Conservation (phyloP, 1,140 invertebrate species). For the Apocrypta bakeri region DNA sequence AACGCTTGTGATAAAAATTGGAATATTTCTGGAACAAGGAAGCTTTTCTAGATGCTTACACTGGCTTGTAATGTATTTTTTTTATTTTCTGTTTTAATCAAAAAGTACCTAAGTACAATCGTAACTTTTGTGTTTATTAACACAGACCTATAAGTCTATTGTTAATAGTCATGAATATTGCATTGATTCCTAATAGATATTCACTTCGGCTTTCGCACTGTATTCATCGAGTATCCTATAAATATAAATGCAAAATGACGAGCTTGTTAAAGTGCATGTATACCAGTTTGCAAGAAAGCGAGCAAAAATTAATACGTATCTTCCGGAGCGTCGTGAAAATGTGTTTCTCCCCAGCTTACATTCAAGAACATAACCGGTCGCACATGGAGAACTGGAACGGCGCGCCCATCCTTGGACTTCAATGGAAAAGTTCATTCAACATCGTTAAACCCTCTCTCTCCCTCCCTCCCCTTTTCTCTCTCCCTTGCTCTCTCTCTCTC, state of each 20-base stretch:
- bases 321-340: not conserved
- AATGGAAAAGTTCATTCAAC: conserved; percentile 52
- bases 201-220: no score
- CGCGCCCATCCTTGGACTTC: conserved; percentile 44
- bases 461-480: not conserved
- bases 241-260: no score
- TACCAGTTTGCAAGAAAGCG: not conserved
- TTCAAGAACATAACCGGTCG: conserved; percentile 14
- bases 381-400: conserved; percentile 49
- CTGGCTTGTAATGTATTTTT: no score
- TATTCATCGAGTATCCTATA: no score
- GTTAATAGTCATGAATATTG: no score
- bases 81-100: no score
- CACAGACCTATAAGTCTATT: no score
- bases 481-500: conserved; percentile 3
- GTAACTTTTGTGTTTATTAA: no score
- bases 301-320: not conserved
- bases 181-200: no score
- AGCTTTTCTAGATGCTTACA: no score
- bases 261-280: not conserved
- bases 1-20: not conserved
- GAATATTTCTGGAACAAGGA: not conserved
- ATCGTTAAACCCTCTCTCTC: conserved; percentile 35
- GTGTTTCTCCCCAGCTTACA: not conserved
- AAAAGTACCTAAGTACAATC: no score